Base-by-base conservation (phyloP, 1,140 invertebrate species). In the Temnothorax nylanderi region DNA sequence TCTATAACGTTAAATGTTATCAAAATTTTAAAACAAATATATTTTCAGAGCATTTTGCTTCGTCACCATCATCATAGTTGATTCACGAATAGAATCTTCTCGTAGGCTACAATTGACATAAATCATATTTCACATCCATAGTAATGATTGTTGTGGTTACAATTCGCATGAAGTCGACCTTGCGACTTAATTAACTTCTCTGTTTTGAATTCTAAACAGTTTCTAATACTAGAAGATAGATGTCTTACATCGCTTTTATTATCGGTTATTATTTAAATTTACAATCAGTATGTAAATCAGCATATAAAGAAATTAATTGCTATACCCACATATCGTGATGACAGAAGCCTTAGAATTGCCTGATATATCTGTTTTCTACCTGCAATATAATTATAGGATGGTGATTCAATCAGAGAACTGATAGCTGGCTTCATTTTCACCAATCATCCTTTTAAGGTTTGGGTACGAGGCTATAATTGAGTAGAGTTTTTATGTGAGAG, bases 371-470 rank as follows among this genome's bases (percentile, higher is more conserved):
- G 18, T 64, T 65, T 26, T 47, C 7, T 37, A 54, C 13, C 32
- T 18, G 37, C 60, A 51, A 51, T 72, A 18, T 21, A 72, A 71
- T 81, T 72, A 21, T 49, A 71, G 21, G 47, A 54, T 41, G 3
- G 37, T 18, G 3, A 3, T 72, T 72, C 18, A 72, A 81, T 81
- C 18, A 72, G 10, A 44, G 16, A 8, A 81, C 3, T 16, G 13
- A 80, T 26, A 49, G 37, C 21, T 72, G 65, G 65, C 65, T 81
- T 81, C 49, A 56, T 72, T 71, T 81, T 72, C 3, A 44, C 3
- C 78, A 72, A 81, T 81, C 47, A 72, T 41, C 4, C 8, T 56
- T 81, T 26, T 71, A 81, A 44, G 65, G 65, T 71, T 81, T 71
- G 21, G 2, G 3, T 32, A 21, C 10, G 6, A 65, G 41, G 6